Evolutionary conservation across 92 coral and sea anemone genomes (phyloP), one percentile per base, ranked within the genome.

Genomic region (Paramuricea clavata): DNA sequence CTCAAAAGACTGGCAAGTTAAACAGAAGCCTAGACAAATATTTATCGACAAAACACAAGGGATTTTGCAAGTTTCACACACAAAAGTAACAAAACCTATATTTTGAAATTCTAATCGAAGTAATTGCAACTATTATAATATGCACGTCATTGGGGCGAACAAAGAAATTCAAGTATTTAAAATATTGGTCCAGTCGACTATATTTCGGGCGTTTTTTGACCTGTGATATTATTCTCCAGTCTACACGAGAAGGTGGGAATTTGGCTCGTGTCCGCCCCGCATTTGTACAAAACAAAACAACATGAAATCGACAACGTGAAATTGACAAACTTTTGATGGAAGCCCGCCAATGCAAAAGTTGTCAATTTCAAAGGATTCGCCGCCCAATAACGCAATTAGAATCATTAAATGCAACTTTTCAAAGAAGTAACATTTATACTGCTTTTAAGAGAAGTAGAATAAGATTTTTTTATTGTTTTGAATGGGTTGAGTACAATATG

Each of bases 281-380:
- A 3, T 12, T 19, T 31, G n/a, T 21, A 60, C 28, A 28, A 65
- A 64, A 16, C 36, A 64, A 65, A 30, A 65, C 30, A 5, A 60
- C 31, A 60, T 22, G 68, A 60, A 22, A n/a, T 60, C 68, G 64
- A 65, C 72, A 65, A 65, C 36, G 72, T 65, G 72, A 65, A 65
- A 65, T 65, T 33, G 72, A 65, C 72, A 65, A 25, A 33, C 22
- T 65, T 33, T 65, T 13, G 32, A 22, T 65, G 41, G 72, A 65
- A 65, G 72, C 72, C 72, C 36, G 39, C 31, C 72, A 31, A 16
- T 65, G 72, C 72, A 65, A 65, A 62, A 54, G 9, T 28, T 65
- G 72, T 65, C 39, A 19, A 65, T 65, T 65, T 65, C 72, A 65
- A 69, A 74, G 75, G 75, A 49, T 85, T 57, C 35, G 83, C 47